Percentiles rank a stretch among this genome's conserved stretches.
Evolutionary conservation across 2,113 vertebrate species (phyloP).

Genomic region (Thalassarche chlororhynchos): DNA sequence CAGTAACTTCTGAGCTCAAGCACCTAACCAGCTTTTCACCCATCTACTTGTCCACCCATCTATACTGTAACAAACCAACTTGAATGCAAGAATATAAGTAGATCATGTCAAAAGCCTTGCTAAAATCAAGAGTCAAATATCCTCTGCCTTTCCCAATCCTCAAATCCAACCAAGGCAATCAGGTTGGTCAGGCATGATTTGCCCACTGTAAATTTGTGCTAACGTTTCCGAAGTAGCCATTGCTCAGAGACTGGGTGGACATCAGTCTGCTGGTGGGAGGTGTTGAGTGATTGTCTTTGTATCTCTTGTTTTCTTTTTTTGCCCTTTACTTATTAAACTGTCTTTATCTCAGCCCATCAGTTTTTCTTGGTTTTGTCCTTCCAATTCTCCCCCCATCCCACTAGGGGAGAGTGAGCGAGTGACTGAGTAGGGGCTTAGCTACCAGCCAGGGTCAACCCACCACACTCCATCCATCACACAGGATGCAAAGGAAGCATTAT

Average conservation of each 20-base stretch:
- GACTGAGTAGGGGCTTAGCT: background rate
- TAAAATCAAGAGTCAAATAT: background rate
- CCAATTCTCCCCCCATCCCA: background rate
- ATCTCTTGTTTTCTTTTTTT: background rate
- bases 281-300: background rate
- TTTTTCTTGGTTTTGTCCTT: background rate
- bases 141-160: background rate
- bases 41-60: background rate
- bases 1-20: background rate
- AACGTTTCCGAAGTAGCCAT: background rate
- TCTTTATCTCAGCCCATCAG: background rate
- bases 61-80: background rate
- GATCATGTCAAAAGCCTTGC: background rate
- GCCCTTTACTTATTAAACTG: background rate
- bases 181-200: background rate
- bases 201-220: background rate
- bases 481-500: background rate
- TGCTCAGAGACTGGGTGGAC: background rate
- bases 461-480: background rate
- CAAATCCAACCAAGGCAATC: background rate
- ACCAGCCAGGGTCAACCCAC: background rate
- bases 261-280: background rate
- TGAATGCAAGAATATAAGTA: background rate
- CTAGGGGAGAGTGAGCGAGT: background rate
- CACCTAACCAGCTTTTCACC: background rate